These are phyloP conservation scores for Zygothrica quintamaculata DNA, from an alignment of 2,888 invertebrate genomes.

Conservation along the genomic window DNA sequence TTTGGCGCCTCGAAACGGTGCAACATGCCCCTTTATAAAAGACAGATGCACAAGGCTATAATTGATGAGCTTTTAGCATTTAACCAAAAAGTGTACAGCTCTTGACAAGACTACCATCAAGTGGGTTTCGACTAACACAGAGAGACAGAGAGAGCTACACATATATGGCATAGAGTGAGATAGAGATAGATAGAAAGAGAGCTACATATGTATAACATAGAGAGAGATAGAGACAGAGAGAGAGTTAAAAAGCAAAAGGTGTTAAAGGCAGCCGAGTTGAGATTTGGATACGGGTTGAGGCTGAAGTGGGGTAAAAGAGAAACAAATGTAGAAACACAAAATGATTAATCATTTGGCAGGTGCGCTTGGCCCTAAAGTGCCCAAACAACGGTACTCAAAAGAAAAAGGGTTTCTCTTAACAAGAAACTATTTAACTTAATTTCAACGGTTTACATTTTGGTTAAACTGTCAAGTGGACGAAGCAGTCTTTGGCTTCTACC, in stretches of 20 bases:
- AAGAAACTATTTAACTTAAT: constrained; percentile 80
- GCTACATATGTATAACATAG: no score
- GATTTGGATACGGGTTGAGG: background rate
- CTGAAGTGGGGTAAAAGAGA: no score
- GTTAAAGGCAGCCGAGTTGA: constrained; percentile 56
- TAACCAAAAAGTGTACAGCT: constrained; percentile 48
- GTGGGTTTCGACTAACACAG: constrained; percentile 32
- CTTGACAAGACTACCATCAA: constrained; percentile 12
- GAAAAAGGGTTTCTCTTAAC: constrained; percentile 69
- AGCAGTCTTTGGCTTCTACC: background rate
- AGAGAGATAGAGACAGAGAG: no score
- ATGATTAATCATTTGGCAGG: constrained; percentile 84
- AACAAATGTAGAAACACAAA: constrained; percentile 59
- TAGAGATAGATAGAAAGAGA: constrained; percentile 1
- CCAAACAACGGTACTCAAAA: constrained; percentile 66
- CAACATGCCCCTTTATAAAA: constrained; percentile 44
- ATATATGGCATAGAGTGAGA: no score
- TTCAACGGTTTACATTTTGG: constrained; percentile 69
- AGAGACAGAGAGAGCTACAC: constrained; percentile 4
- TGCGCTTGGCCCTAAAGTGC: constrained; percentile 52
- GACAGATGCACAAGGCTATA: constrained; percentile 71
- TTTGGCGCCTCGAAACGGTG: constrained; percentile 64
- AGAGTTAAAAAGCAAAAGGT: constrained; percentile 52
- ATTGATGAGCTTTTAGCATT: constrained; percentile 82
- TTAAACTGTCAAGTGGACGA: constrained; percentile 77